Conservation (phyloP, 2,888 invertebrate genomes). For the Ceratothoa steindachneri region DNA sequence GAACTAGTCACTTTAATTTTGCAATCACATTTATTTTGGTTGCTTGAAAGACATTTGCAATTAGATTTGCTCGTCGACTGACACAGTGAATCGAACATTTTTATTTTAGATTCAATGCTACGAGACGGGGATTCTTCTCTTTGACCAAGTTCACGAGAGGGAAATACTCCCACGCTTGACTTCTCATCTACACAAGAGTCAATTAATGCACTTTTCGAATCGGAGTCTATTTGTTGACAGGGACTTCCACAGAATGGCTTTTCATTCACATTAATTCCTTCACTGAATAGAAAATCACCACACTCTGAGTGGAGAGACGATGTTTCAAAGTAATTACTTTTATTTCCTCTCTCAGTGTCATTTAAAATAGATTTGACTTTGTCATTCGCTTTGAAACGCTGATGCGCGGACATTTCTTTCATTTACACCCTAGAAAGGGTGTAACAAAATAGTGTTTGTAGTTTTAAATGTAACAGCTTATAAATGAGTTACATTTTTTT, state of each 20-base stretch:
- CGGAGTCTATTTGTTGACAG: not conserved
- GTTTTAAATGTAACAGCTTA: too few species aligned
- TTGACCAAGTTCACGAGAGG: too few species aligned
- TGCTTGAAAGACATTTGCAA: not conserved
- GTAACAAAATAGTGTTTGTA: too few species aligned
- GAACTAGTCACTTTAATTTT: not conserved
- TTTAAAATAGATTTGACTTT: not conserved
- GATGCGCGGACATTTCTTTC: not conserved
- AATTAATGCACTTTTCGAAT: not conserved
- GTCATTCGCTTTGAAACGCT: not conserved
- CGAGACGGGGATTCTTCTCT: not conserved
- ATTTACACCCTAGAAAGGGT: not conserved
- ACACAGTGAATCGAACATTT: not conserved
- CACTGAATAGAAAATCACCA: too few species aligned
- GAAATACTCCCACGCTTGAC: too few species aligned
- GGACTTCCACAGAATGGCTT: too few species aligned
- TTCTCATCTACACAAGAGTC: too few species aligned
- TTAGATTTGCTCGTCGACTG: not conserved
- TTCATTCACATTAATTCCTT: too few species aligned
- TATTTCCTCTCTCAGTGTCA: not conserved
- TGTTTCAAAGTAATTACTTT: too few species aligned
- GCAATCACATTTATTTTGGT: not conserved
- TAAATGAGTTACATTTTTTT: too few species aligned
- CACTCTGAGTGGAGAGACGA: too few species aligned
- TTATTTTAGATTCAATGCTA: conserved; percentile 1